Percentiles rank a stretch among this genome's conserved stretches.
Conservation (phyloP, 2,888 invertebrate genomes). For the Metellina segmentata region DNA sequence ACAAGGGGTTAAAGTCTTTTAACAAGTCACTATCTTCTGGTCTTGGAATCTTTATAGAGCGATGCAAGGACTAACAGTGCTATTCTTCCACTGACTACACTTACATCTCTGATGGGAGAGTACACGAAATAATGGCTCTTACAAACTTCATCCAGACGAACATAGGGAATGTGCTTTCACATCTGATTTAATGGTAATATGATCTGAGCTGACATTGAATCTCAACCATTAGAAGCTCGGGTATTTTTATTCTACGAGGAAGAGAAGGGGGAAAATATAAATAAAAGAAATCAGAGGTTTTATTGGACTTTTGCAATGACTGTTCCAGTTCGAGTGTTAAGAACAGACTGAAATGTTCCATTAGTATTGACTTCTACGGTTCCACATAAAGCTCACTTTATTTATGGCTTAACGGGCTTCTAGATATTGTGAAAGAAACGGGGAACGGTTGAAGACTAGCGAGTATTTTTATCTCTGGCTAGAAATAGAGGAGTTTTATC, state of each 20-base stretch:
- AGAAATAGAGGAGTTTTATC: neutral
- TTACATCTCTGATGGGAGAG: neutral
- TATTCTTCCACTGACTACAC: neutral
- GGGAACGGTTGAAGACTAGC: neutral
- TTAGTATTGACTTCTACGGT: constrained; percentile 18
- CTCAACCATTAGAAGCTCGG: constrained; percentile 39
- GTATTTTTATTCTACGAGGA: constrained; percentile 1
- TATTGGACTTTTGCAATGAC: constrained; percentile 42
- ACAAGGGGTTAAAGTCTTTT: too few relatives aligned
- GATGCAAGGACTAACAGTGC: too few relatives aligned
- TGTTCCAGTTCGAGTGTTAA: constrained; percentile 33
- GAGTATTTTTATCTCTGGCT: constrained; percentile 6
- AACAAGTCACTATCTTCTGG: too few relatives aligned
- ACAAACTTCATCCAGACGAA: constrained; percentile 13
- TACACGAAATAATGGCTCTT: constrained; percentile 4
- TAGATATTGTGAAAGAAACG: neutral
- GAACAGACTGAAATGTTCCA: constrained; percentile 56
- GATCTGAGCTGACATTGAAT: constrained; percentile 36
- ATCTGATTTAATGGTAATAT: constrained; percentile 58
- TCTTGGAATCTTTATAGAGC: too few relatives aligned
- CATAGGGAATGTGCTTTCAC: constrained; percentile 8
- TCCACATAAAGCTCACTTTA: constrained; percentile 6
- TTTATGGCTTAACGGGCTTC: neutral
- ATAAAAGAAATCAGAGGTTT: constrained; percentile 9
- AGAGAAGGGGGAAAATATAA: neutral